phyloP scores from a whole-genome alignment of 2,113 vertebrate genomes.

The Toxotes jaculatrix region DNA sequence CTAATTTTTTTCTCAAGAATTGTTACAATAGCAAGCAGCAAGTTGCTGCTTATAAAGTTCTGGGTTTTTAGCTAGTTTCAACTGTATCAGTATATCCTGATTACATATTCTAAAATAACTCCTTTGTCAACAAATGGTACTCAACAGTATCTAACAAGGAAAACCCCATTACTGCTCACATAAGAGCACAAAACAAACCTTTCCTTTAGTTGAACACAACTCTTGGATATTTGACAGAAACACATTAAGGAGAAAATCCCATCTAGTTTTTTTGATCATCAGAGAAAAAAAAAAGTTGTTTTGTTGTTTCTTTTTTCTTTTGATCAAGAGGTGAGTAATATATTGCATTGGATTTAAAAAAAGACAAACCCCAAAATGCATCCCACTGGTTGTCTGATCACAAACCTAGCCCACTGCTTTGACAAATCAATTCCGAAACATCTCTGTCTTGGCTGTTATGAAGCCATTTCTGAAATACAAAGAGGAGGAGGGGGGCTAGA shows the following conservation, averaged over 20 bases:
- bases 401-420: constrained; percentile 53
- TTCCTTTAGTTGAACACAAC: constrained; percentile 5
- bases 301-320: constrained; percentile 11
- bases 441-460: constrained; percentile 71
- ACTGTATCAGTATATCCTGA: not conserved
- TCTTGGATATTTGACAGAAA: constrained; percentile 11
- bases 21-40: no score
- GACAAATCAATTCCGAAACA: constrained; percentile 76
- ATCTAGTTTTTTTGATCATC: constrained; percentile 17
- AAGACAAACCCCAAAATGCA: constrained; percentile 29
- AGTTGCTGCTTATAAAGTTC: no score
- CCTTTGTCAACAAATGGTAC: constrained; percentile 7
- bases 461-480: constrained; percentile 77
- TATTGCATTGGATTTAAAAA: constrained; percentile 14
- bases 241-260: constrained; percentile 18
- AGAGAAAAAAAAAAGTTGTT: constrained; percentile 18
- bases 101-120: constrained; percentile 1
- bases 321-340: constrained; percentile 41
- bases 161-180: constrained; percentile 1
- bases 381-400: constrained; percentile 47
- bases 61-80: no score
- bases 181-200: constrained; percentile 15
- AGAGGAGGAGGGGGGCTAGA: constrained; percentile 39
- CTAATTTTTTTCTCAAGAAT: not conserved
- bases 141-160: not conserved